Evolutionary conservation across 92 coral and sea anemone genomes (phyloP).

Genomic region (Palythoa grandis): DNA sequence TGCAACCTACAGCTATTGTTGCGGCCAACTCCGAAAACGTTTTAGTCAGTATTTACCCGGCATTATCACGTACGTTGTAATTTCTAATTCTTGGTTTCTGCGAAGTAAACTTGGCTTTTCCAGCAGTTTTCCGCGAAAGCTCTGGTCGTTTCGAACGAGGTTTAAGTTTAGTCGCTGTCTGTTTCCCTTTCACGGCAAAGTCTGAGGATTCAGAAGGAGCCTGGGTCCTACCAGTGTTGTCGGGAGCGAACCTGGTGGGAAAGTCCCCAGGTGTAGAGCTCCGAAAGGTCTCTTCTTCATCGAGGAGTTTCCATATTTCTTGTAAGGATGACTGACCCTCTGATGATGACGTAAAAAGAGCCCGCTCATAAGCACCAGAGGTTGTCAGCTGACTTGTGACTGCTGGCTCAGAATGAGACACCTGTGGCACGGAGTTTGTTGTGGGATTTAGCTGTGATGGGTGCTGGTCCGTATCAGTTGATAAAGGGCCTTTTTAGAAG

Average conservation of each 20-base stretch:
- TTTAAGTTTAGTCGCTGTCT: constrained; percentile 60
- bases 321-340: constrained; percentile 95
- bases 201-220: constrained; percentile 65
- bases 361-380: constrained; percentile 61
- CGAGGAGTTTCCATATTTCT: constrained; percentile 96
- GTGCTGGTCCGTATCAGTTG: not conserved
- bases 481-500: not conserved
- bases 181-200: constrained; percentile 87
- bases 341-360: constrained; percentile 88
- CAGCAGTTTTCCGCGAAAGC: constrained; percentile 86
- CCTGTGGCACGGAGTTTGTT: constrained; percentile 37
- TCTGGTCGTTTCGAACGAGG: constrained; percentile 60
- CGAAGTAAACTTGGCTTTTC: constrained; percentile 74
- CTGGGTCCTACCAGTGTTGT: constrained; percentile 38
- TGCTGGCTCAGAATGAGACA: constrained; percentile 47
- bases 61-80: constrained; percentile 80
- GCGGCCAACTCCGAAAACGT: not conserved
- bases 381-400: constrained; percentile 61
- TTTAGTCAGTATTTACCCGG: not conserved
- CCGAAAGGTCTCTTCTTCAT: constrained; percentile 87
- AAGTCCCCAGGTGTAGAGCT: constrained; percentile 74
- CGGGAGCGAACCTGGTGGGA: constrained; percentile 47
- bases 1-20: not conserved
- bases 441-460: constrained; percentile 16
- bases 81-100: constrained; percentile 75